Evolutionary conservation across 2,888 invertebrate species (phyloP), one percentile per base, ranked within the genome.

Genomic region (Dryobota labecula): DNA sequence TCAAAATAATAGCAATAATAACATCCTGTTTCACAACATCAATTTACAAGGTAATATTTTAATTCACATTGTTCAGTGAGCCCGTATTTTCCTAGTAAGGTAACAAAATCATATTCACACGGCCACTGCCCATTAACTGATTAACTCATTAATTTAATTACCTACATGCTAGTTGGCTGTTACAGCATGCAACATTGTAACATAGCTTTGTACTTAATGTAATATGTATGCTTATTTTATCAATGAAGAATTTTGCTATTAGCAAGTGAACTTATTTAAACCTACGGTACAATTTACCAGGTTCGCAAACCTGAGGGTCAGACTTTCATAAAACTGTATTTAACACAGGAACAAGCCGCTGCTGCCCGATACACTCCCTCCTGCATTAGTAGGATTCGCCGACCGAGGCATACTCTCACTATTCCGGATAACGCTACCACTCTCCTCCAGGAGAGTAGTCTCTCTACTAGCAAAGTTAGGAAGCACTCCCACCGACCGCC

Each of bases 101-200:
- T 41, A 54, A 68, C 54, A 54, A 56, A 61, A 63, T 77, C 62
- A 68, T 80, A 80, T 64, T 80, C 49, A 41, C 64, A 38, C 24
- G 18, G 8, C 33, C n/a, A 4, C 58, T 51, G 47, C n/a, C 69
- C 71, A 74, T 82, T 80, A 81, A 30, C 71, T 72, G 63, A 84
- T 82, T 76, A 82, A 72, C 60, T 53, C n/a, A 51, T 81, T 76
- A 67, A 76, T 73, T 73, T 80, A 54, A 84, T 77, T 72, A 54
- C 54, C 30, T n/a, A 49, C 57, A 65, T 65, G 61, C n/a, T 47
- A 27, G 64, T 58, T 67, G 61, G 57, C 13, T 73, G 53, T 49
- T 58, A 61, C 51, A 60, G 20, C 72, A 70, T 67, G 61, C 61
- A 57, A 57, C 41, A 61, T 65, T 30, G 36, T 41, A 54, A 60